Evolutionary conservation across 2,113 vertebrate species (phyloP).

Genomic region (Dipodomys ordii): DNA sequence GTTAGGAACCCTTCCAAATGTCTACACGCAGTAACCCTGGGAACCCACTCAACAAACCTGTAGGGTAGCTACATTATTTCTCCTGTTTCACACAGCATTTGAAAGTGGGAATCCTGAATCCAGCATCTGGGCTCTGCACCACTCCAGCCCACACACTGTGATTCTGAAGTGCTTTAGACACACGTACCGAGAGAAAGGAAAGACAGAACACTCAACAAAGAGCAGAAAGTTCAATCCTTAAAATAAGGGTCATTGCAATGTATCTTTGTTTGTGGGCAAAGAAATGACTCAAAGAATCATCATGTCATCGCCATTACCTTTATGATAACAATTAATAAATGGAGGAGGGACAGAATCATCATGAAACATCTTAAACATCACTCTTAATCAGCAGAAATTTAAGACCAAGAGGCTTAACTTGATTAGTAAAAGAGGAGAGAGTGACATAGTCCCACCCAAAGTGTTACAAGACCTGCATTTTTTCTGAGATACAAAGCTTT

Average conservation of each 20-base stretch:
- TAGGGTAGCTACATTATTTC: background rate
- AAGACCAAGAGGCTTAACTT: background rate
- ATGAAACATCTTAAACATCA: background rate
- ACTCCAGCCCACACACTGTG: background rate
- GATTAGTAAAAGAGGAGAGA: background rate
- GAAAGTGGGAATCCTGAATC: background rate
- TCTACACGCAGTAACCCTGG: background rate
- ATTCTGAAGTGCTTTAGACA: background rate
- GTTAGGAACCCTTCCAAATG: background rate
- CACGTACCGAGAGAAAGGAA: background rate
- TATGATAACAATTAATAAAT: too few relatives aligned
- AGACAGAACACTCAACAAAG: accelerated
- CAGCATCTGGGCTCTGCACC: background rate
- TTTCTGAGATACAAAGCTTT: background rate
- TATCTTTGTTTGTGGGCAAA: background rate
- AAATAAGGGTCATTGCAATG: background rate
- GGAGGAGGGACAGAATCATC: background rate
- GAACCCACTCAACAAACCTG: background rate
- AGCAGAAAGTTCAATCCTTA: background rate
- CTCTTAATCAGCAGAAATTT: background rate
- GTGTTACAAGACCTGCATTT: background rate
- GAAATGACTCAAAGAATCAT: background rate
- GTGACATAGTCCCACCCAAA: background rate
- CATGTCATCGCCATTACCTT: too few relatives aligned
- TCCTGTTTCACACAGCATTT: background rate